A percentile compares a stretch with the other conserved stretches of the same genome.
phyloP scores from a whole-genome alignment of 2,797 vertebrate species.

The Lepilemur septentrionalis region DNA sequence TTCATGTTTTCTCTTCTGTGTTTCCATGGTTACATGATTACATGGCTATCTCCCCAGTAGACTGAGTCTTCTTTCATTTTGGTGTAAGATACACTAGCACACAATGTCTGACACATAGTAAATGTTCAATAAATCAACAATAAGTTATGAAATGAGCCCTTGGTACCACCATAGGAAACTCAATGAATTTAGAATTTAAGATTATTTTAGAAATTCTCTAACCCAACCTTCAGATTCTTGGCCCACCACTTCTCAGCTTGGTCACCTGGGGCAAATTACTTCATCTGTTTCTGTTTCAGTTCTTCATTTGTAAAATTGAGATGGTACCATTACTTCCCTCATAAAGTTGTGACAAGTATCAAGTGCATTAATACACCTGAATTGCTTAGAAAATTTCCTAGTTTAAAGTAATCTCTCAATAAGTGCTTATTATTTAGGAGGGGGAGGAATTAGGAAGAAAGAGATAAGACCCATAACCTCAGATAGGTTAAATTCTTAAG shows the following conservation, averaged over 20 bases:
- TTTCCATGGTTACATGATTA: neutral
- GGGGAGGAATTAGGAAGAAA: neutral
- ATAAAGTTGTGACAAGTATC: neutral
- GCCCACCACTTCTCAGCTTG: neutral
- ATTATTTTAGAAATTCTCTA: constrained; percentile 24
- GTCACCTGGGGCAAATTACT: neutral
- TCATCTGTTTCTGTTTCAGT: neutral
- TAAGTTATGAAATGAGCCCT: neutral
- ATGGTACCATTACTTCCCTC: neutral
- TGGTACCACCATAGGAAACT: neutral
- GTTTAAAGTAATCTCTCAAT: neutral
- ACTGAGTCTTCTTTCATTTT: neutral
- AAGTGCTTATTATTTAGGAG: constrained; percentile 7
- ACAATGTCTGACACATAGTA: neutral
- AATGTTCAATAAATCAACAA: neutral
- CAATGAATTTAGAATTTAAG: constrained; percentile 13
- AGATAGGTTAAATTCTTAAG: neutral
- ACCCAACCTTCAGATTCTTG: neutral
- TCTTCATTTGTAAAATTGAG: constrained; percentile 9
- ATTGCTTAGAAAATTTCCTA: neutral
- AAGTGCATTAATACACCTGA: neutral
- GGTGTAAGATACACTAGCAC: neutral
- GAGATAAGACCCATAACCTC: neutral
- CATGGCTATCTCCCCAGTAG: neutral
- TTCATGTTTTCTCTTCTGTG: neutral